These are phyloP conservation scores for Colistium nudipinnis DNA, from an alignment of 2,113 vertebrate genomes.

Conservation along the genomic window DNA sequence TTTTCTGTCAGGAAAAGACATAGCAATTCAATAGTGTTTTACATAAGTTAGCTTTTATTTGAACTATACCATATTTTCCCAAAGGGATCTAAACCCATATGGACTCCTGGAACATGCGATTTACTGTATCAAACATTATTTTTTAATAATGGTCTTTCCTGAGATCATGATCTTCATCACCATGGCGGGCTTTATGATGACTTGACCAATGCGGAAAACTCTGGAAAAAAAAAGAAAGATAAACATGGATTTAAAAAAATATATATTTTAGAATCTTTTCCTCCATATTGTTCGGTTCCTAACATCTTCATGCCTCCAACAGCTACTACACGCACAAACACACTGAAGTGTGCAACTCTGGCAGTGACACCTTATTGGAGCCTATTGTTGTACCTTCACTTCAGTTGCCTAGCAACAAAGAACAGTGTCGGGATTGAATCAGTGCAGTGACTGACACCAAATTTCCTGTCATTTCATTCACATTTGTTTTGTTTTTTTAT, in stretches of 20 bases:
- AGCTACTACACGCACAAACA: neutral
- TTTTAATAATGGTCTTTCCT: conserved; percentile 13
- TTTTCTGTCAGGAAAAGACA: conserved; percentile 40
- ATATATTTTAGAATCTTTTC: no score
- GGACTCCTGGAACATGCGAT: neutral
- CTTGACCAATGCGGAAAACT: conserved; percentile 77
- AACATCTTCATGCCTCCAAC: neutral
- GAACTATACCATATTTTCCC: conserved; percentile 1
- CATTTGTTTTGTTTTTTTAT: no score
- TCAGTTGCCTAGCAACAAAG: conserved; percentile 15
- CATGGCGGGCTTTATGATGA: conserved; percentile 57
- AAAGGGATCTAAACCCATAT: neutral
- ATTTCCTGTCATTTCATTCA: no score
- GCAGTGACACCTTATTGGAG: conserved; percentile 8
- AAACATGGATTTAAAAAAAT: neutral
- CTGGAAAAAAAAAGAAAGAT: conserved; percentile 42
- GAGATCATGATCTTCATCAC: conserved; percentile 18
- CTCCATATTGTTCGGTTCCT: neutral
- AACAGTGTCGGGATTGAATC: neutral
- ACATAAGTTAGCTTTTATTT: conserved; percentile 8
- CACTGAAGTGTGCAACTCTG: conserved; percentile 9
- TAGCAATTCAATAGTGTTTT: conserved; percentile 9
- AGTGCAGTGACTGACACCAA: no score
- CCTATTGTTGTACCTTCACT: conserved; percentile 2
- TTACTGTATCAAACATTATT: conserved; percentile 12